phyloP scores from a whole-genome alignment of 2,113 vertebrate species.

The Engystomops pustulosus region DNA sequence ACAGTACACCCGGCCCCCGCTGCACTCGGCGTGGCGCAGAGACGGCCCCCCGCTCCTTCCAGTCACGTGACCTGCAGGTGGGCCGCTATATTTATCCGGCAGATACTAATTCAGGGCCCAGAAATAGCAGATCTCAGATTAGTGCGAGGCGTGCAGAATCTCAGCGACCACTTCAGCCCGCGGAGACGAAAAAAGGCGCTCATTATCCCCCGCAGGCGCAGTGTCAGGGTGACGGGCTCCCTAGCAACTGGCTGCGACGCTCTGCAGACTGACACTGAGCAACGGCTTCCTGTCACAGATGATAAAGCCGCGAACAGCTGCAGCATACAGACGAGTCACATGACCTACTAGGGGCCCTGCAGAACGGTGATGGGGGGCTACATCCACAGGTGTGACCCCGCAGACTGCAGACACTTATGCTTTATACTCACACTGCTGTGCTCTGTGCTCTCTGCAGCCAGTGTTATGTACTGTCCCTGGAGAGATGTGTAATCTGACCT shows the following conservation, averaged over 20 bases:
- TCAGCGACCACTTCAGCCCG: conserved; percentile 36
- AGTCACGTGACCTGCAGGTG: conserved; percentile 53
- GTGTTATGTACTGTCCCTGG: too few species aligned
- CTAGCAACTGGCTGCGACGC: conserved; percentile 30
- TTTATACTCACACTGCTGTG: too few species aligned
- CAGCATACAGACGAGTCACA: not conserved
- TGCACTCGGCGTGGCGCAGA: not conserved
- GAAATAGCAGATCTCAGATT: conserved; percentile 55
- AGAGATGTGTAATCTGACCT: too few species aligned
- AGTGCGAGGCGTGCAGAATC: conserved; percentile 53
- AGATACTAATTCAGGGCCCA: conserved; percentile 51
- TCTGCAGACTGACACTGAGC: not conserved
- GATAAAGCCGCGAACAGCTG: conserved; percentile 2
- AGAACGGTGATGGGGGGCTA: too few species aligned
- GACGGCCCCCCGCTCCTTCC: conserved; percentile 5
- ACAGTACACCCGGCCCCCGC: not conserved
- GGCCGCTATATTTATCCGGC: conserved; percentile 53
- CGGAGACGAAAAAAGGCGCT: not conserved
- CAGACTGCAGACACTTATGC: too few species aligned
- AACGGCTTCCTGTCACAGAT: not conserved
- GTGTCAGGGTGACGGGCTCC: conserved; percentile 1
- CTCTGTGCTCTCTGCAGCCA: too few species aligned
- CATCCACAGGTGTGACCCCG: too few species aligned
- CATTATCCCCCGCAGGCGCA: conserved; percentile 21
- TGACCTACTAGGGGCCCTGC: not conserved